Base-by-base conservation (phyloP, 2,888 invertebrate genomes). In the Torymus auratus region DNA sequence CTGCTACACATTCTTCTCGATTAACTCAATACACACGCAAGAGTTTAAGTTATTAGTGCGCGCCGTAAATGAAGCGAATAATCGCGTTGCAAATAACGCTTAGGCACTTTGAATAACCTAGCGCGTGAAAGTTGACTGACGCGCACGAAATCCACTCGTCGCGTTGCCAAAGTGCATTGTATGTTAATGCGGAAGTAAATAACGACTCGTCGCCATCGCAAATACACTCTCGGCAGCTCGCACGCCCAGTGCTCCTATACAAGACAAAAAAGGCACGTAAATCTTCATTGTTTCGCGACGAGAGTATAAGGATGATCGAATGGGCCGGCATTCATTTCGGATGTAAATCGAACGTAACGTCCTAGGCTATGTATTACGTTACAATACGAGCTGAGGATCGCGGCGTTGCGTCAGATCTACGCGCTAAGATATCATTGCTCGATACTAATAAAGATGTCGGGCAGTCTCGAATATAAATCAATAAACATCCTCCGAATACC, bases 111-210 rank as follows among this genome's bases (percentile, higher is more conserved):
- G 65, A 64, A 55, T 60, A 58, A 60, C 20, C 65, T 23, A 65
- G 67, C 20, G 17, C 68, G 75, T 41, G 64, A 79, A 79, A 75
- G 61, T 71, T 71, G 71, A 71, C 60, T 76, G 78, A 69, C 76
- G 53, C n/a, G 79, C 82, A 71, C 78, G 76, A 76, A 82, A 68
- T 82, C 60, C 74, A 69, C 72, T 75, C 55, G 14, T 62, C 23
- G 65, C 13, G 62, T 77, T 65, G 78, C 73, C 78, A 75, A 75
- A 78, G 74, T 23, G 83, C 83, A 86, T 86, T 85, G 85, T 86
- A 84, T 86, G 86, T 81, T 84, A 85, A 86, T 85, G 80, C 78
- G 80, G 79, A 82, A 78, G 81, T 84, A 82, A 78, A 82, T 83
- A 83, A 80, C 74, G 79, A 77, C 76, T 70, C 20, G 76, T 73